Evolutionary conservation across 1,140 invertebrate genomes (phyloP), one percentile per base, ranked within the genome.

Genomic region (Coptotermes formosanus): DNA sequence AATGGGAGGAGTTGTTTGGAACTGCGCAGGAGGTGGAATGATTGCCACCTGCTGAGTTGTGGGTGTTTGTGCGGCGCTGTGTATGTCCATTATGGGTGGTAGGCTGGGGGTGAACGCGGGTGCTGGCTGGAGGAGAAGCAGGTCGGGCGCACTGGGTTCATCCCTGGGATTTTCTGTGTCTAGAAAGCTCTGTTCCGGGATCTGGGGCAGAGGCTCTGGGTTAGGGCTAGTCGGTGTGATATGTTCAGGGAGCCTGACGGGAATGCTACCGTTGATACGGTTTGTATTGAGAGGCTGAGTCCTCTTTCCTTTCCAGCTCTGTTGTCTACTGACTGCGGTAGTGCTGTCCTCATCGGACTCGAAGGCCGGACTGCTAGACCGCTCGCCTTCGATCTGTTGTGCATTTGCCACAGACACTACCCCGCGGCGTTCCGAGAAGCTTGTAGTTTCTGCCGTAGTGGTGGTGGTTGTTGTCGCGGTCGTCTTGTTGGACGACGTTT

Each of bases 311-410:
- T 92, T 90, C 64, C 83, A 88, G 3, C 88, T 83, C n/a, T 89
- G 89, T 85, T 90, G 90, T 82, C 88, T 86, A 38, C 87, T 88
- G 64, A 87, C 87, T 16, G 87, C 88, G 38, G 89, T 88, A 0
- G 93, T 92, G 87, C 95, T 96, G 87, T 97, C 96, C 82, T 99
- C 97, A 90, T 99, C 98, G 0, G 98, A 99, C 87, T 99, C 98
- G 90, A 99, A 99, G 0, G 97, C 97, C 1, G 98, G 97, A 90
- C 97, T 98, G 89, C 97, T 98, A 0, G 97, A 98, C 48, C 97
- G 92, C 90, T 99, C 97, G 11, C 86, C 86, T 48, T 87, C 86
- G 14, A 87, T 30, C 64, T 38, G 59, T 43, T 32, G 82, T 1
- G 19, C 96, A 96, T 81, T 81, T 84, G 6, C 88, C 88, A 3